phyloP scores from a whole-genome alignment of 2,888 invertebrate species.

The Heliconius charithonia region DNA sequence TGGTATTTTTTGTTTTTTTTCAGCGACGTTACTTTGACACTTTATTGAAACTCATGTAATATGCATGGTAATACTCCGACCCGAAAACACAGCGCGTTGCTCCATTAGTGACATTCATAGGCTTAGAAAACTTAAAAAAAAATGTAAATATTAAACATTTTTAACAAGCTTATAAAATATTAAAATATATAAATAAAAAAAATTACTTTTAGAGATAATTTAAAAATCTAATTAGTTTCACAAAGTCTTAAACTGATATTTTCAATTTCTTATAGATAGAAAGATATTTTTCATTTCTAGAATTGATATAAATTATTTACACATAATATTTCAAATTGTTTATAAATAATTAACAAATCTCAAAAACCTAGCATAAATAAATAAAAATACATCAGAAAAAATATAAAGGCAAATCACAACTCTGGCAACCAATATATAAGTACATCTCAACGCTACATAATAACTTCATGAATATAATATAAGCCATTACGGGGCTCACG shows the following conservation, averaged over 20 bases:
- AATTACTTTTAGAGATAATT: too few species aligned
- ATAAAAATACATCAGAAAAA: not conserved
- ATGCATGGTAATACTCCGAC: slow-evolving; percentile 73
- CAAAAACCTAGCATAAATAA: not conserved
- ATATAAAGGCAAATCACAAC: not conserved
- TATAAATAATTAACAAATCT: not conserved
- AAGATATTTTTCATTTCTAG: too few species aligned
- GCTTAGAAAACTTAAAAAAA: slow-evolving; percentile 4
- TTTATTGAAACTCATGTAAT: slow-evolving; percentile 76
- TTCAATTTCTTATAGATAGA: too few species aligned
- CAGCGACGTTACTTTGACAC: slow-evolving; percentile 64
- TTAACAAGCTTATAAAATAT: too few species aligned
- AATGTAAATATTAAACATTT: not conserved
- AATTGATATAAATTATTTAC: too few species aligned
- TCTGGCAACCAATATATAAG: slow-evolving; percentile 17
- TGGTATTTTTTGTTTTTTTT: slow-evolving; percentile 55
- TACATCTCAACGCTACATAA: slow-evolving; percentile 13
- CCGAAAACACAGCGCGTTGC: slow-evolving; percentile 55
- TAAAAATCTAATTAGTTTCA: too few species aligned
- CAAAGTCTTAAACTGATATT: too few species aligned
- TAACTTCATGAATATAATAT: slow-evolving; percentile 29
- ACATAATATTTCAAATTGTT: not conserved
- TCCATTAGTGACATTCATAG: slow-evolving; percentile 11
- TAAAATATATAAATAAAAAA: too few species aligned
- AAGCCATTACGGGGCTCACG: slow-evolving; percentile 30